A percentile compares a stretch with the other conserved stretches of the same genome.
These are phyloP conservation scores for Mastomys coucha DNA, from an alignment of 2,113 vertebrate genomes.

Conservation along the genomic window DNA sequence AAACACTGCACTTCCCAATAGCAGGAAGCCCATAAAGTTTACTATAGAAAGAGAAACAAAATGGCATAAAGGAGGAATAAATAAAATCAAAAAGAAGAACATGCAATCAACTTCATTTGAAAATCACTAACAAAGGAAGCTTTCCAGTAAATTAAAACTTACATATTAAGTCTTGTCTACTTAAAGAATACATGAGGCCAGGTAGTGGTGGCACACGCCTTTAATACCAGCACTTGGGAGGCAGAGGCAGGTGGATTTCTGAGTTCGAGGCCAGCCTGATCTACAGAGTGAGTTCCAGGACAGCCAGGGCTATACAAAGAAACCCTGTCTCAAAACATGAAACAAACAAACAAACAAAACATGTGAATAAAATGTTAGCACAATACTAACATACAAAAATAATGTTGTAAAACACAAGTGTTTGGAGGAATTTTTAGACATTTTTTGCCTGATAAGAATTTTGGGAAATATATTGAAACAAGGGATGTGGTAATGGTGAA, in stretches of 20 bases:
- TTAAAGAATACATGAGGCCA: neutral
- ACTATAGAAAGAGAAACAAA: neutral
- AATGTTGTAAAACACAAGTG: neutral
- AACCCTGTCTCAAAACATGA: no score
- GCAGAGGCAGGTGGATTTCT: no score
- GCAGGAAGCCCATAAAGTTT: neutral
- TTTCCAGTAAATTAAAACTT: neutral
- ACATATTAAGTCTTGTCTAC: neutral
- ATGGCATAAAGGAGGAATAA: neutral
- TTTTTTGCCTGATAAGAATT: neutral
- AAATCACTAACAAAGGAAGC: conserved; percentile 33
- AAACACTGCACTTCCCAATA: neutral
- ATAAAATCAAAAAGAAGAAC: neutral
- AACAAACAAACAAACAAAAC: no score
- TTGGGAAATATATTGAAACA: neutral
- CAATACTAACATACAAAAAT: neutral
- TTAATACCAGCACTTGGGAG: no score
- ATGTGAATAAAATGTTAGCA: neutral
- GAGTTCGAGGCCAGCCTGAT: no score
- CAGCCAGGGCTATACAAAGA: no score
- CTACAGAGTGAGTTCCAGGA: no score
- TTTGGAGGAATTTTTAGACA: neutral
- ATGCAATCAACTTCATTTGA: neutral
- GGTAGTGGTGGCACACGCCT: no score
- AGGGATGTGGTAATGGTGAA: conserved; percentile 8